These are phyloP conservation scores for Flexamia atlantica DNA, from an alignment of 2,888 invertebrate species.

Conservation along the genomic window DNA sequence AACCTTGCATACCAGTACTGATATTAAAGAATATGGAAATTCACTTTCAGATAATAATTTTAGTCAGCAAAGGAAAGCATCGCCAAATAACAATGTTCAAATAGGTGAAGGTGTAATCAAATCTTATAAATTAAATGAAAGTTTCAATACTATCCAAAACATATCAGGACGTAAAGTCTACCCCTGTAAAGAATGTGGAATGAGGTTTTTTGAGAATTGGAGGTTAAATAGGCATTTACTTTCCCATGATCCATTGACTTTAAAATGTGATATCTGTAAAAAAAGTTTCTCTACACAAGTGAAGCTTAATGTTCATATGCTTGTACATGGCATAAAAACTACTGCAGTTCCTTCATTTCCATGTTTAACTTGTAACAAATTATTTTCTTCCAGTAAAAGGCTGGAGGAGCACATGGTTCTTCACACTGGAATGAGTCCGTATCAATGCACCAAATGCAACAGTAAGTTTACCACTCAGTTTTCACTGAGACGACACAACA, in stretches of 20 bases:
- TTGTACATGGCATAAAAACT: background rate
- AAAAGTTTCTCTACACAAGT: background rate
- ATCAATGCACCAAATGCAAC: conserved; percentile 13
- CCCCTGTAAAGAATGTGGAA: background rate
- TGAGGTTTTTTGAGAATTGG: background rate
- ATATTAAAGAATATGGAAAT: background rate
- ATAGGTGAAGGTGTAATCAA: background rate
- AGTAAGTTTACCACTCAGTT: background rate
- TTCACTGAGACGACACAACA: background rate
- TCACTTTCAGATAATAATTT: background rate
- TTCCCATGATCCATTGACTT: background rate
- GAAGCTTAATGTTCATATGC: conserved; percentile 5
- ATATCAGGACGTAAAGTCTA: background rate
- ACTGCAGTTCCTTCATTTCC: background rate
- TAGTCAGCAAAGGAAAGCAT: background rate
- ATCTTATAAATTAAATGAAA: background rate
- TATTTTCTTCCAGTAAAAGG: background rate
- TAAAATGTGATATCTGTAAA: conserved; percentile 14
- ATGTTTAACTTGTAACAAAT: background rate
- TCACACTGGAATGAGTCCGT: background rate
- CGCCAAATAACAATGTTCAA: background rate
- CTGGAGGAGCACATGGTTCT: background rate
- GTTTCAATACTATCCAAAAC: background rate
- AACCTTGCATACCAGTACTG: background rate
- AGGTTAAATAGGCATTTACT: conserved; percentile 13